phyloP scores from a whole-genome alignment of 2,888 invertebrate genomes.

The Choristoneura rosaceana region DNA sequence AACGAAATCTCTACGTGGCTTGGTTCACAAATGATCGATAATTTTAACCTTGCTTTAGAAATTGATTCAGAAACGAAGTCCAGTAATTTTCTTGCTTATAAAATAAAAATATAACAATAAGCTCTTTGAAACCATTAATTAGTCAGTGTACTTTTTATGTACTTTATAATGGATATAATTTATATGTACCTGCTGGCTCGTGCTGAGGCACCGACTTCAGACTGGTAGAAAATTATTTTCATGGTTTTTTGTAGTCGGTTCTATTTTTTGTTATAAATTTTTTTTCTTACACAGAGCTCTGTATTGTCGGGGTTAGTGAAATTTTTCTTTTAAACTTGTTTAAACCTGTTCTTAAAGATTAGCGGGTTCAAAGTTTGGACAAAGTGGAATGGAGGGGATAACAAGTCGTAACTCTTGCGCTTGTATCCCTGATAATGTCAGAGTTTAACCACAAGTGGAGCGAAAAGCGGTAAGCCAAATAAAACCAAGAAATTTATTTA shows the following conservation, averaged over 20 bases:
- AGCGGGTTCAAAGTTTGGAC: conserved; percentile 27
- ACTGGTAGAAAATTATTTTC: no score
- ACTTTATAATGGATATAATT: no score
- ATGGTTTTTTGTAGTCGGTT: no score
- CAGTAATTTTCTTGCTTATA: no score
- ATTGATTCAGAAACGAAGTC: neutral
- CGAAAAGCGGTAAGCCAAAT: conserved; percentile 17
- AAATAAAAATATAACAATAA: no score
- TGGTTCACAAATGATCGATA: neutral
- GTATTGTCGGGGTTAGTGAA: neutral
- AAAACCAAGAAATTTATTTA: conserved; percentile 12
- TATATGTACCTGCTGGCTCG: no score
- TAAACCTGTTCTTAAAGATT: neutral
- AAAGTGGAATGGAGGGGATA: conserved; percentile 16
- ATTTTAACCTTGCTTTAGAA: neutral
- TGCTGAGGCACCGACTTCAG: no score
- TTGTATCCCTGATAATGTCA: conserved; percentile 20
- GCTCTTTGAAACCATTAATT: no score
- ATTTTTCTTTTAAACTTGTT: neutral
- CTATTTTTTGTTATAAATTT: no score
- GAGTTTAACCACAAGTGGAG: conserved; percentile 31
- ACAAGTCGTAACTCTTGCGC: conserved; percentile 40
- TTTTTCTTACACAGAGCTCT: no score
- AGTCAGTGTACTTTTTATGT: no score
- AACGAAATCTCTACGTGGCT: neutral